These are phyloP conservation scores for Leucophenga montana DNA, from an alignment of 2,888 invertebrate species.

Conservation along the genomic window DNA sequence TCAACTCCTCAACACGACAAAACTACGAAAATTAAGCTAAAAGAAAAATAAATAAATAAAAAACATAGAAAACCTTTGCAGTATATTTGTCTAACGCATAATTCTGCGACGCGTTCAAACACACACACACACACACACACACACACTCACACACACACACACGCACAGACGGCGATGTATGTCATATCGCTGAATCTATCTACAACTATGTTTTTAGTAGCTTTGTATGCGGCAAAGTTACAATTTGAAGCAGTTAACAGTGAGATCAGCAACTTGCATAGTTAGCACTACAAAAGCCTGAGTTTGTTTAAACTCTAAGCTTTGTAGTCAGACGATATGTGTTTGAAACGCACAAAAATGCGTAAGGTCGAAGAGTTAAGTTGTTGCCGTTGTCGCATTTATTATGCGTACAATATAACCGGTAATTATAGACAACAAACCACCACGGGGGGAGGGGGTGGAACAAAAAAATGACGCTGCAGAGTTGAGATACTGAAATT, in stretches of 20 bases:
- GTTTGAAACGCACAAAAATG: slow-evolving; percentile 55
- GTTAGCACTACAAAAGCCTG: background rate
- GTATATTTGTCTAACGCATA: slow-evolving; percentile 19
- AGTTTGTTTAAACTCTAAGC: background rate
- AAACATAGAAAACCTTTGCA: slow-evolving; percentile 4
- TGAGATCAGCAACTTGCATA: slow-evolving; percentile 54
- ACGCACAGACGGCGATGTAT: background rate
- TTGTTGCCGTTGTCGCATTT: slow-evolving; percentile 39
- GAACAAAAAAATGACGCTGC: slow-evolving; percentile 62
- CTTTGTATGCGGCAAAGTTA: background rate
- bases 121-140: too few relatives aligned
- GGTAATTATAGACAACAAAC: slow-evolving; percentile 39
- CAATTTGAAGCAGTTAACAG: slow-evolving; percentile 20
- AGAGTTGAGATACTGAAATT: slow-evolving; percentile 37
- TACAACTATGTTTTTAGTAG: slow-evolving; percentile 2
- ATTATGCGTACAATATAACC: slow-evolving; percentile 50
- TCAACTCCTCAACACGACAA: too few relatives aligned
- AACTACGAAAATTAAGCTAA: slow-evolving; percentile 14
- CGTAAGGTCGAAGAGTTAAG: slow-evolving; percentile 50
- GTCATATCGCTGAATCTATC: background rate
- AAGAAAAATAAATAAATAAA: slow-evolving; percentile 20
- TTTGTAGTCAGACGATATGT: background rate
- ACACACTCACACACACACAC: too few relatives aligned
- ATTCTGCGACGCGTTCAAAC: slow-evolving; percentile 8
- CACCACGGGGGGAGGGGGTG: too few relatives aligned